Evolutionary conservation across 2,888 invertebrate species (phyloP), one percentile per base, ranked within the genome.

Genomic region (Ernsta delagoae): DNA sequence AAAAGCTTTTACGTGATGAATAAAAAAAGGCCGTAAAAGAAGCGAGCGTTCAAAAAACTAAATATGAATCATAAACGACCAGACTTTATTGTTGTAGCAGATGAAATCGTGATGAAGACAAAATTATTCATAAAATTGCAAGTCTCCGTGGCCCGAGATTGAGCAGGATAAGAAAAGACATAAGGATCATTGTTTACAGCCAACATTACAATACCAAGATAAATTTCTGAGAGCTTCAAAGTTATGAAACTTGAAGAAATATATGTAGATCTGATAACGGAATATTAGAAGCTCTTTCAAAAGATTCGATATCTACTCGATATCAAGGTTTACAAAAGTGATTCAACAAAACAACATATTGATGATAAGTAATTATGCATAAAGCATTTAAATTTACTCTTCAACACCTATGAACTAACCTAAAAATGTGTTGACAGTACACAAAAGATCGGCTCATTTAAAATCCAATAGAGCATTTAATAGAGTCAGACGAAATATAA

Each of bases 71-170:
- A 59, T 59, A 63, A 68, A 68, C 50, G 57, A 68, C 39, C 50
- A 53, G 53, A 69, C 50, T 63, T 69, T 69, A 69, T 63, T 69
- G 69, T 63, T 53, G 63, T 69, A 69, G 59, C 63, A 69, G 69
- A 69, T 69, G 69, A 69, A 63, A 63, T 69, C 69, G 69, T 69
- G 69, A 69, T 68, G 69, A 57, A 63, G 69, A 57, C 63, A 69
- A 69, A 63, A 69, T 69, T 69, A 69, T 69, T 69, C 63, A 69
- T 69, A 63, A 69, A 68, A 62, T 61, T 67, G 61, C 67, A 67
- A 68, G 57, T 53, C 57, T 62, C 59, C 50, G 68, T 59, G 57
- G 57, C 50, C 57, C 39, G 45, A 68, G 61, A 68, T 68, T 62
- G 39, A 41, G 59, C 48, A 39, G 43, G 68, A 68, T 68, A 68